Base-by-base conservation (phyloP, 1,140 invertebrate species). In the Asobara japonica region DNA sequence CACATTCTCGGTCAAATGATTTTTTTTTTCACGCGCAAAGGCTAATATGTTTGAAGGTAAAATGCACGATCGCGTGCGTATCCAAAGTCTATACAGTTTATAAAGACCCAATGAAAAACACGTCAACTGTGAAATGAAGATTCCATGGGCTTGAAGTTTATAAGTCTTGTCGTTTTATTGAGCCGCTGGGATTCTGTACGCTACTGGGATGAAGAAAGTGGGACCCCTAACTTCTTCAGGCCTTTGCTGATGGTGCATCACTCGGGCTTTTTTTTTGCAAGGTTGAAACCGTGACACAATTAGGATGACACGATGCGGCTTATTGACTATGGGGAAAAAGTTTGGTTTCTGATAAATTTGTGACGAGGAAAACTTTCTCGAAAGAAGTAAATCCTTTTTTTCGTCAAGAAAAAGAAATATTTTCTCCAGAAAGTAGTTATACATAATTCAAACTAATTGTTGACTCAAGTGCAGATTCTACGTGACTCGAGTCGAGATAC, bases 31-130 rank as follows among this genome's bases (percentile, higher is more conserved):
- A 33, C 30, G 29, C 48, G 38, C 41, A 45, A 13, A 66, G 27
- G 41, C 38, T 69, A 36, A 41, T 38, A 20, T 36, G 56, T 38
- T 61, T 45, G 29, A 38, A 61, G 0, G 10, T 66, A 41, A 71
- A 72, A 72, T 66, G 20, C 36, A 33, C 10, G 27, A 72, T 72
- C 41, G 70, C 62, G 62, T 72, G 70, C 45, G 65, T 60, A 13
- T 60, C 25, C 45, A 29, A 30, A 66, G 65, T 16, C 60, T 62
- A 62, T 29, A 25, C 51, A 22, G 51, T 56, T 10, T 8, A 27
- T 56, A 27, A 56, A 56, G 11, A 25, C 25, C 51, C 20, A 56
- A 56, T 56, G 51, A 56, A 56, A 56, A 56, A 56, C 51, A 56
- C 51, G 51, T 56, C 51, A 56, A 51, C 45, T 16, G 18, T 2